Conservation (phyloP, 2,113 vertebrate genomes). For the Stercorarius parasiticus region DNA sequence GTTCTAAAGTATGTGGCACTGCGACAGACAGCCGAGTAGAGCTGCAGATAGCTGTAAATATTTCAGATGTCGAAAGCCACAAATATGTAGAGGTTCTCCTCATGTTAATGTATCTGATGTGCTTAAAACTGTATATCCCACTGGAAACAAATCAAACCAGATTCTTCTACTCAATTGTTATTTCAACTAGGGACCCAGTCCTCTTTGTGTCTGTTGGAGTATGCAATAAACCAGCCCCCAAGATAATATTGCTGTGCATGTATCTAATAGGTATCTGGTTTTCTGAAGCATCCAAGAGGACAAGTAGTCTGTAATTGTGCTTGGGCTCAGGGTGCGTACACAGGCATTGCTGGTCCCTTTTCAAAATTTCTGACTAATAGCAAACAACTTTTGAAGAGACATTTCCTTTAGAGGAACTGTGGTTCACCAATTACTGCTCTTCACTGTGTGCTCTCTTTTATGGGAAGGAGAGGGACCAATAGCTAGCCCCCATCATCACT, state of each 20-base stretch:
- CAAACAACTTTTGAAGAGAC: not conserved
- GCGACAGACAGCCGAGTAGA: not conserved
- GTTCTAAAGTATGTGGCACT: not conserved
- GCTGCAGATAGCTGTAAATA: not conserved
- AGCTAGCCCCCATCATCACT: not conserved
- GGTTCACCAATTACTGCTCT: not conserved
- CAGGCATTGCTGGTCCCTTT: not conserved
- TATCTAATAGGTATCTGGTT: not conserved
- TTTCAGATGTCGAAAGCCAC: not conserved
- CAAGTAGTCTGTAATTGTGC: not conserved
- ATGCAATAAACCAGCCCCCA: not conserved
- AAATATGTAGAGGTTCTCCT: constrained; percentile 3
- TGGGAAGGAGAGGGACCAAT: not conserved
- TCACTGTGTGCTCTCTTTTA: accelerated
- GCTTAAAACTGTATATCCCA: not conserved
- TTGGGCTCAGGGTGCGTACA: not conserved
- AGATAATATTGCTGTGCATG: accelerated
- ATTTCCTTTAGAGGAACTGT: not conserved
- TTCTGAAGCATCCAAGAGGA: not conserved
- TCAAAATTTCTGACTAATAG: not conserved
- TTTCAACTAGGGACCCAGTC: not conserved
- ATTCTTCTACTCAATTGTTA: not conserved
- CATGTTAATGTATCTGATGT: not conserved
- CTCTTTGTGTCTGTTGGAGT: not conserved
- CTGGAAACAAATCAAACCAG: not conserved